These are phyloP conservation scores for Dasyornis broadbenti DNA, from an alignment of 2,113 vertebrate species.

Conservation along the genomic window DNA sequence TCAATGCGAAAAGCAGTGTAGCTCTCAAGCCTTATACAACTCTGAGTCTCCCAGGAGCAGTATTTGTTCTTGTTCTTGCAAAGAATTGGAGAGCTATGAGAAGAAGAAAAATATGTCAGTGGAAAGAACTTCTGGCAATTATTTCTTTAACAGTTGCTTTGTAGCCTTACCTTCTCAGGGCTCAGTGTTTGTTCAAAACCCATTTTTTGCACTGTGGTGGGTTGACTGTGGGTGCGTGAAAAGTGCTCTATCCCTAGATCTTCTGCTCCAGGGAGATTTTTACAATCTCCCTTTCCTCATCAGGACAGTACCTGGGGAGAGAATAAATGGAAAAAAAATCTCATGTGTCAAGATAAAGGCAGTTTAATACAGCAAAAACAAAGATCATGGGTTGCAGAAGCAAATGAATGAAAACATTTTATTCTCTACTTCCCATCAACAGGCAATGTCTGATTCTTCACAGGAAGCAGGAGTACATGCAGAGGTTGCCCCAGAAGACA, in stretches of 20 bases:
- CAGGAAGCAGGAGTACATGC: neutral
- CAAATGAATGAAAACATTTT: neutral
- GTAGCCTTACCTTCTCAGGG: neutral
- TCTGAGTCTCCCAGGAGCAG: neutral
- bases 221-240: neutral
- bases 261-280: neutral
- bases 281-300: neutral
- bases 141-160: neutral
- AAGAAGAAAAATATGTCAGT: neutral
- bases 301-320: neutral
- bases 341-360: neutral
- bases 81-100: neutral
- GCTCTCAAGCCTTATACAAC: neutral
- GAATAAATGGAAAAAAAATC: neutral
- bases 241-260: neutral
- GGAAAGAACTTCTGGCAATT: neutral
- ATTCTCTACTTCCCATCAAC: neutral
- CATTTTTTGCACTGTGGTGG: neutral
- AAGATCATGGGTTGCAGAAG: neutral
- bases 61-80: neutral
- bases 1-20: neutral
- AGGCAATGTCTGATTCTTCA: neutral
- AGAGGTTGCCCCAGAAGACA: neutral
- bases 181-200: neutral
- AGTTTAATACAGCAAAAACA: neutral